phyloP scores from a whole-genome alignment of 2,797 vertebrate species.

The Tolypeutes matacus region DNA sequence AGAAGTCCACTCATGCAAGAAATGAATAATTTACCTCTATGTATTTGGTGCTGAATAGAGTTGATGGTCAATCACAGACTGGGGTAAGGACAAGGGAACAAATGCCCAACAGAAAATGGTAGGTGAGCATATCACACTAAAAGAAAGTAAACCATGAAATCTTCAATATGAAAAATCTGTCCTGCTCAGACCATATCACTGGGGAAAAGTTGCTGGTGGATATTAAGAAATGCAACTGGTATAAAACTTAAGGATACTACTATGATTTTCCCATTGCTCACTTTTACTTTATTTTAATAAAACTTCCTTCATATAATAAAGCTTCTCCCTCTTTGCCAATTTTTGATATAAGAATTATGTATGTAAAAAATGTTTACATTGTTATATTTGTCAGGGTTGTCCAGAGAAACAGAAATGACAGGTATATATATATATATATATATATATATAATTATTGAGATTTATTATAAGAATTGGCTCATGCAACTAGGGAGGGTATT shows the following conservation, averaged over 20 bases:
- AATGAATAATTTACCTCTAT: not conserved
- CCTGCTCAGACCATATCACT: not conserved
- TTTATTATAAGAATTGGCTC: too few relatives aligned
- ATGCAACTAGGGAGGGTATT: too few relatives aligned
- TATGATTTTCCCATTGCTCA: not conserved
- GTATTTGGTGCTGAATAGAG: not conserved
- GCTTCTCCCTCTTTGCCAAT: not conserved
- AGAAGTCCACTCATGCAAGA: not conserved
- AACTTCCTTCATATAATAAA: conserved; percentile 14
- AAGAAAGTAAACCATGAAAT: not conserved
- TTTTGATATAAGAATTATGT: conserved; percentile 47
- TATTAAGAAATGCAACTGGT: not conserved
- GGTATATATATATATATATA: too few relatives aligned
- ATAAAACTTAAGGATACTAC: not conserved
- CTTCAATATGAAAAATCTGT: not conserved
- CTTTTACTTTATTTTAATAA: conserved; percentile 45
- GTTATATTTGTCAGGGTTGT: too few relatives aligned
- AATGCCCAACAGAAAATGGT: not conserved
- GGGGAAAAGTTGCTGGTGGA: not conserved
- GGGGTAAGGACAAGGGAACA: not conserved
- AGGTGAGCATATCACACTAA: not conserved
- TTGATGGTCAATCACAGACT: not conserved
- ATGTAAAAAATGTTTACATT: conserved; percentile 27
- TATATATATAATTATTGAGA: too few relatives aligned
- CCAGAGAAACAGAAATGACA: too few relatives aligned